Conservation (phyloP, 2,113 vertebrate species). For the Lophotis ruficrista region DNA sequence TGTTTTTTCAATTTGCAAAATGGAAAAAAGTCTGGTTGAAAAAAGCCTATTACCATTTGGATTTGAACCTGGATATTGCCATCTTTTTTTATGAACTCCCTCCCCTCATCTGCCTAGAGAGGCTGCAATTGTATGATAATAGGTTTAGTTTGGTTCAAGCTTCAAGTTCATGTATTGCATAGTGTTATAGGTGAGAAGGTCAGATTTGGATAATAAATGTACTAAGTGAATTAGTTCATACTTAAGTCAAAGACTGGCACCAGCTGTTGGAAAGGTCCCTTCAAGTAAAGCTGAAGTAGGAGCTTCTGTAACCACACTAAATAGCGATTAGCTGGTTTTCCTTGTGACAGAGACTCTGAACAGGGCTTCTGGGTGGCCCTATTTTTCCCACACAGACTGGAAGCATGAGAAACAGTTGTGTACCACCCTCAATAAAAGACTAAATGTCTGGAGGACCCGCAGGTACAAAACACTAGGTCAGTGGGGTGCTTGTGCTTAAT, state of each 20-base stretch:
- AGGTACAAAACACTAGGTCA: background rate
- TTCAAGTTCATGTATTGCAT: background rate
- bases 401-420: background rate
- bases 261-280: background rate
- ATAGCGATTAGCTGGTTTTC: background rate
- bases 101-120: background rate
- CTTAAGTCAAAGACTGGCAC: background rate
- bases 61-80: background rate
- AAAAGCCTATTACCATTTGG: background rate
- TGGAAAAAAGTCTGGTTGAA: background rate
- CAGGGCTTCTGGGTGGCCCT: background rate
- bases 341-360: background rate
- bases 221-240: background rate
- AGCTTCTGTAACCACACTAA: background rate
- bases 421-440: accelerated
- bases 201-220: background rate
- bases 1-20: background rate
- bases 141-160: background rate
- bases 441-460: background rate
- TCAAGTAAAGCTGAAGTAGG: background rate
- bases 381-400: background rate
- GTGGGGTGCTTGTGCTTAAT: background rate
- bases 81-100: background rate
- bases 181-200: background rate
- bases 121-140: background rate